Percentiles rank a stretch among this genome's conserved stretches.
These are phyloP conservation scores for Chymomyza caudatula DNA, from an alignment of 2,888 invertebrate species.

Conservation along the genomic window DNA sequence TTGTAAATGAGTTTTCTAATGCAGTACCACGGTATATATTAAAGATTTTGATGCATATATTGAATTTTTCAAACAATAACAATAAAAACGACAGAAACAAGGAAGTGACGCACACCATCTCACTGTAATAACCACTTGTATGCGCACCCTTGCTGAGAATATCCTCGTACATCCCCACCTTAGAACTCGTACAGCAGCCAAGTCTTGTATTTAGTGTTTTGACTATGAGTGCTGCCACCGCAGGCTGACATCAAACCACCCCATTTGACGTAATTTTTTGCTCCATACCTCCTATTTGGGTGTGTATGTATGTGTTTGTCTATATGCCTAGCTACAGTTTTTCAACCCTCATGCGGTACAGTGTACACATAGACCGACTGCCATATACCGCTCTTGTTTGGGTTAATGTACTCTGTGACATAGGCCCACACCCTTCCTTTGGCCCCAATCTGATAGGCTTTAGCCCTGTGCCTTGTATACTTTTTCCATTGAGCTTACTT, in stretches of 20 bases:
- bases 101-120: conserved; percentile 3
- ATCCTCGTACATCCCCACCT: background rate
- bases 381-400: conserved; percentile 18
- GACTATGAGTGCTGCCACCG: conserved; percentile 42
- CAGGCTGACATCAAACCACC: conserved; percentile 46
- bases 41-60: conserved; percentile 33
- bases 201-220: conserved; percentile 44
- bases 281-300: conserved; percentile 12
- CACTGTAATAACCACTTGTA: conserved; percentile 65
- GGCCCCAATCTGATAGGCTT: background rate
- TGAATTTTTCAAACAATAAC: conserved; percentile 35
- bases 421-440: conserved; percentile 38
- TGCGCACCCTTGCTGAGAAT: conserved; percentile 33
- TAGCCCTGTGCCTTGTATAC: background rate
- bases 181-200: conserved; percentile 31
- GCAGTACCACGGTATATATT: background rate
- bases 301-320: conserved; percentile 3
- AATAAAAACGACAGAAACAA: conserved; percentile 4
- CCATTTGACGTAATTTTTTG: conserved; percentile 30
- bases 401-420: conserved; percentile 62
- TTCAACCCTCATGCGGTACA: conserved; percentile 53
- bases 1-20: background rate
- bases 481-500: background rate
- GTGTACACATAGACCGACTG: background rate
- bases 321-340: conserved; percentile 26